phyloP scores from a whole-genome alignment of 2,113 vertebrate species.

The Rhea pennata region DNA sequence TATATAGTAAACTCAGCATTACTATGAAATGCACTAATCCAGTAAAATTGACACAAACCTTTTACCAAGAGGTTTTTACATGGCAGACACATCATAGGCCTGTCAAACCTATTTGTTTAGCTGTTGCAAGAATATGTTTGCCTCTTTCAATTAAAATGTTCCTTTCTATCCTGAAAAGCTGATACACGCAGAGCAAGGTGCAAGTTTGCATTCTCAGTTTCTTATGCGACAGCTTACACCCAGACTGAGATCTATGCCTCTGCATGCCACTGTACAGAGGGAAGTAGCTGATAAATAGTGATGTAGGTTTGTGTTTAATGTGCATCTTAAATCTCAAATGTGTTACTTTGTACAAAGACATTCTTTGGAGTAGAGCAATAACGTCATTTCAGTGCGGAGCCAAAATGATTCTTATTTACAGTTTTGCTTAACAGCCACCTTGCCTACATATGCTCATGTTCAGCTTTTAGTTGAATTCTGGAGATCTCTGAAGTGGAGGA shows the following conservation, averaged over 20 bases:
- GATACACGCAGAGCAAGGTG: background rate
- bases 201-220: background rate
- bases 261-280: background rate
- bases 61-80: background rate
- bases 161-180: background rate
- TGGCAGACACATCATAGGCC: background rate
- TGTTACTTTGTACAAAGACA: background rate
- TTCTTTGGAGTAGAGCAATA: background rate
- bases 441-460: background rate
- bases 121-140: background rate
- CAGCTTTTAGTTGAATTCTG: background rate
- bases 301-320: background rate
- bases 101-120: background rate
- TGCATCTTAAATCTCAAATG: fast-evolving
- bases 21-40: background rate
- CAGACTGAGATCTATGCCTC: background rate
- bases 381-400: background rate
- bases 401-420: background rate
- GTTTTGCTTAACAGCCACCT: background rate
- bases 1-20: background rate
- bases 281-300: background rate
- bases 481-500: background rate
- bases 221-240: background rate
- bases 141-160: background rate
- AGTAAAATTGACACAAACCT: background rate